A percentile compares a stretch with the other conserved stretches of the same genome.
Evolutionary conservation across 2,797 vertebrate species (phyloP).

Genomic region (Bryconaethiops microstoma): DNA sequence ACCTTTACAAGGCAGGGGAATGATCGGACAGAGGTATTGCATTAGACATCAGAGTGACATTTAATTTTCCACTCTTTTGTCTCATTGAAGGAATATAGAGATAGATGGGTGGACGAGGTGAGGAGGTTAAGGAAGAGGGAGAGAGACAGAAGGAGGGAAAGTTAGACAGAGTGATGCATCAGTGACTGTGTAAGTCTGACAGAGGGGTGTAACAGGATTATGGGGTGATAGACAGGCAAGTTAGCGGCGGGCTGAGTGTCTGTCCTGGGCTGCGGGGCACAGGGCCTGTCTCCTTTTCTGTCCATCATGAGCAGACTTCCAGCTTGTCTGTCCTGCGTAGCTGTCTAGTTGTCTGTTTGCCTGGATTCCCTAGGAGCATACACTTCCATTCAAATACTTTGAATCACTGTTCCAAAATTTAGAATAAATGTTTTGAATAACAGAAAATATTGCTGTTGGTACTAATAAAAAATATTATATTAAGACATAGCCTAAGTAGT

Average conservation of each 20-base stretch:
- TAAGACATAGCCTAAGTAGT: no score
- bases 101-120: background rate
- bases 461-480: no score
- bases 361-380: background rate
- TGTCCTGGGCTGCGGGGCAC: constrained; percentile 21
- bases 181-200: constrained; percentile 28
- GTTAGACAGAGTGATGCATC: constrained; percentile 25
- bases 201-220: constrained; percentile 32
- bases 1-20: background rate
- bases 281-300: constrained; percentile 14
- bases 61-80: constrained; percentile 16
- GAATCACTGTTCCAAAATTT: no score
- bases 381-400: no score
- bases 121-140: constrained; percentile 14
- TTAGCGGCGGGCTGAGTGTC: constrained; percentile 4
- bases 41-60: background rate
- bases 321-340: constrained; percentile 4
- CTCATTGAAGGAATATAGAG: background rate
- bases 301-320: background rate
- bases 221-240: constrained; percentile 41
- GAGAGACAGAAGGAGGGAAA: constrained; percentile 12
- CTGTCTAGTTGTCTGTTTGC: constrained; percentile 26
- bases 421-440: no score
- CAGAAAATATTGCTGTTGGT: no score
- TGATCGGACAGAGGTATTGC: background rate